Conservation (phyloP, 2,888 invertebrate genomes). For the Hartigia nigra region DNA sequence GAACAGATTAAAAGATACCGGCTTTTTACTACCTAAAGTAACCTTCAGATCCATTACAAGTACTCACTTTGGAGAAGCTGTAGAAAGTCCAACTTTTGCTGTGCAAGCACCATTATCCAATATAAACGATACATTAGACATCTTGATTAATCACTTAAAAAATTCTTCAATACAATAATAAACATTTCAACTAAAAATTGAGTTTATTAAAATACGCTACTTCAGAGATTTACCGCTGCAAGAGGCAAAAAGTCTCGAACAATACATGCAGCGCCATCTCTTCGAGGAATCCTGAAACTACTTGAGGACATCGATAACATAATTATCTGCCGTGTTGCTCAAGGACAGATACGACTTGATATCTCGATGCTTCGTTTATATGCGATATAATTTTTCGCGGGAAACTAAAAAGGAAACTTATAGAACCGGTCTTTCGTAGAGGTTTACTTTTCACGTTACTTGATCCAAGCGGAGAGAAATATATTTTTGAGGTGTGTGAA, state of each 20-base stretch:
- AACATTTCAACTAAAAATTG: not conserved
- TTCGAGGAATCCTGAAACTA: too few relatives aligned
- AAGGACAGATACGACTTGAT: not conserved
- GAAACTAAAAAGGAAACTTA: too few relatives aligned
- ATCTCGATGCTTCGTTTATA: not conserved
- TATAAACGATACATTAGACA: conserved; percentile 69
- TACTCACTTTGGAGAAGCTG: conserved; percentile 73
- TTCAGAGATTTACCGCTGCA: not conserved
- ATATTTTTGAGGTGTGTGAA: not conserved
- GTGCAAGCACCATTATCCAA: conserved; percentile 91
- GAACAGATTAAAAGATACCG: not conserved
- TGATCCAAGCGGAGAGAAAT: not conserved
- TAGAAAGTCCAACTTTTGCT: conserved; percentile 86
- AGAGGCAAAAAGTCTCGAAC: too few relatives aligned
- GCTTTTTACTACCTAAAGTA: not conserved
- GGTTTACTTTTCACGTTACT: not conserved
- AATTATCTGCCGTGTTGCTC: too few relatives aligned
- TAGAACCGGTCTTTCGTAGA: too few relatives aligned
- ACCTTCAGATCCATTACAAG: not conserved
- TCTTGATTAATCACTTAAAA: conserved; percentile 28
- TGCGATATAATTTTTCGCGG: not conserved
- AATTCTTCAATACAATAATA: not conserved
- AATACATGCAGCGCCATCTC: too few relatives aligned
- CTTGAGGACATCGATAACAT: too few relatives aligned
- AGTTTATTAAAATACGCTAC: not conserved